Evolutionary conservation across 2,113 vertebrate species (phyloP), one percentile per base, ranked within the genome.

Genomic region (Sapayoa aenigma): DNA sequence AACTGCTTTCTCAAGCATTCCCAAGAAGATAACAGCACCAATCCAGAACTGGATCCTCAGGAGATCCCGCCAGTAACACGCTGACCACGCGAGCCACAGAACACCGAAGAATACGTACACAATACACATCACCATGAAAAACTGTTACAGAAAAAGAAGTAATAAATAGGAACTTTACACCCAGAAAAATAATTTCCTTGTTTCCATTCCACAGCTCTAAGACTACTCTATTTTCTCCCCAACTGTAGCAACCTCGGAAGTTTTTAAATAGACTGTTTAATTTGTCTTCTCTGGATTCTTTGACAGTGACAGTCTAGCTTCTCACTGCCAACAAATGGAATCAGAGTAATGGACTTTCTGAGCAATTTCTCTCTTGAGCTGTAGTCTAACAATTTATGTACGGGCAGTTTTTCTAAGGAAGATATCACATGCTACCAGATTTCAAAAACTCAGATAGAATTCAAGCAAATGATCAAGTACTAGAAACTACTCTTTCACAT

Each of bases 71-170:
- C 99, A 99, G 75, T 99, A 99, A 94, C 99, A 99, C 65, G 98
- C 98, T 44, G 98, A 99, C 99, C 99, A 99, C 0, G 98, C 98
- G 87, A 99, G 98, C 99, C 99, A 99, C 8, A 99, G 98, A 30
- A 98, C 98, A 31, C 98, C 99, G 13, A 99, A 99, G 62, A 99
- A 97, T 37, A 99, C 99, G 18, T 99, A 99, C 19, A 99, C 98
- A 25, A 99, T 99, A 90, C 99, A 99, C 99, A 99, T 99, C 92
- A 98, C 98, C 99, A 99, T 99, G 98, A 99, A 99, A 98, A 99
- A 99, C 99, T 99, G 96, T 79, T 31, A 87, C n/a, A 76, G 52
- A 93, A 58, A 86, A 83, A 82, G 50, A 94, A 86, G 16, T 15
- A 87, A 92, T 33, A 93, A 78, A 96, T 42, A 93, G 27, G 39